These are phyloP conservation scores for Phrixothrix hirtus DNA, from an alignment of 2,888 invertebrate species.

Conservation along the genomic window DNA sequence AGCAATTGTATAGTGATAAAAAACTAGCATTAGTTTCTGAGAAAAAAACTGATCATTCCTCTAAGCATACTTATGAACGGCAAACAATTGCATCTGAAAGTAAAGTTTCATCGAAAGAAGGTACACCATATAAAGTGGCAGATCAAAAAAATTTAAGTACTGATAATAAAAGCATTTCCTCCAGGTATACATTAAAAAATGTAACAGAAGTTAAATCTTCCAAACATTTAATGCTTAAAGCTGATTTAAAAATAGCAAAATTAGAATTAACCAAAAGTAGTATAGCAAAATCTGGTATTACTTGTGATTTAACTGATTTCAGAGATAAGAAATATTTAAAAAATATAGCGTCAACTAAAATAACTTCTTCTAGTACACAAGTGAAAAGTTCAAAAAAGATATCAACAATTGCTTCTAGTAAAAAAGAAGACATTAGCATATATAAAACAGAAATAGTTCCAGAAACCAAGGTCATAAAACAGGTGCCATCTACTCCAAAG, in stretches of 20 bases:
- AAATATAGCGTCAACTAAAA: conserved; percentile 19
- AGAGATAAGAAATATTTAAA: conserved; percentile 11
- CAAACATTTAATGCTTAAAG: conserved; percentile 9
- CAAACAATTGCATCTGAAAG: conserved; percentile 41
- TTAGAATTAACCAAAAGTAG: background rate
- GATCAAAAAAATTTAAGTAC: background rate
- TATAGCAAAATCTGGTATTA: conserved; percentile 18
- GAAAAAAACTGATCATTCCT: conserved; percentile 5
- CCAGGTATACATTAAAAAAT: background rate
- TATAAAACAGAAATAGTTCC: conserved; percentile 38
- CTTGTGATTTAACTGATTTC: conserved; percentile 5
- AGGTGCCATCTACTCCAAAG: conserved; percentile 49
- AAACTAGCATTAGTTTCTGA: conserved; percentile 1
- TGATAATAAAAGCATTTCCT: background rate
- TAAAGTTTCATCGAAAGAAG: conserved; percentile 38
- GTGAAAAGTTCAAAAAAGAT: conserved; percentile 26
- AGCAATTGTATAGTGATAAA: background rate
- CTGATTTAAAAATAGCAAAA: background rate
- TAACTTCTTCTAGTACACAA: conserved; percentile 28
- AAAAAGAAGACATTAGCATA: conserved; percentile 19
- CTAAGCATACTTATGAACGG: conserved; percentile 36
- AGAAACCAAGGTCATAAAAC: conserved; percentile 42
- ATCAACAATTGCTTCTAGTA: conserved; percentile 19
- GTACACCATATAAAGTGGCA: conserved; percentile 9
- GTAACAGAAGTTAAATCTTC: background rate